phyloP scores from a whole-genome alignment of 1,140 invertebrate species.

The Sycophaga agraensis region DNA sequence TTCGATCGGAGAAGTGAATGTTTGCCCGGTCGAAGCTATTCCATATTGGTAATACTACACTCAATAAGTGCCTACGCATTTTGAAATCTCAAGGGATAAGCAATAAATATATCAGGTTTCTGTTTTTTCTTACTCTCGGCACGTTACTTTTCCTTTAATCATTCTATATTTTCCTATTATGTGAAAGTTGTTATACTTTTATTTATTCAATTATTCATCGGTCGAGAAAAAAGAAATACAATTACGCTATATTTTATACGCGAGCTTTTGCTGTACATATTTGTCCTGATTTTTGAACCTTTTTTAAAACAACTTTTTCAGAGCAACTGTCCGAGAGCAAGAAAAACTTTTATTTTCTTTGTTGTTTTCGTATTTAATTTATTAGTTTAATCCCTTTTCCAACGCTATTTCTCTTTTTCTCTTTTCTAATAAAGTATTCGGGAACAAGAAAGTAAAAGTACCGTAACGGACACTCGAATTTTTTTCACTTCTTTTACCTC shows the following conservation, averaged over 20 bases:
- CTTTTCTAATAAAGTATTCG: slow-evolving; percentile 11
- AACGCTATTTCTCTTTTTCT: neutral
- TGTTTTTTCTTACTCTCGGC: neutral
- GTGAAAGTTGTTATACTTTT: neutral
- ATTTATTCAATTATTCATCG: slow-evolving; percentile 1
- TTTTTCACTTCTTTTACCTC: neutral
- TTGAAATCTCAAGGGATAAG: neutral
- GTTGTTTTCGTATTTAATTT: slow-evolving; percentile 27
- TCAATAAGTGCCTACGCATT: slow-evolving; percentile 1
- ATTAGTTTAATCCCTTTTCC: neutral
- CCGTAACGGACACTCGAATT: slow-evolving; percentile 3
- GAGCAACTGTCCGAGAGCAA: slow-evolving; percentile 18
- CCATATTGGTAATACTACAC: neutral
- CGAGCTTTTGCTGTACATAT: no score
- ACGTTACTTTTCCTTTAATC: no score
- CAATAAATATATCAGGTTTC: slow-evolving; percentile 3
- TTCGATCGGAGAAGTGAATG: neutral
- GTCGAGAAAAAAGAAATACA: neutral
- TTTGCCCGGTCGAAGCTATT: neutral
- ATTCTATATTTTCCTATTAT: no score
- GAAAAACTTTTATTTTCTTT: slow-evolving; percentile 27
- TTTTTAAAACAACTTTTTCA: no score
- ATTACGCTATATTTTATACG: no score
- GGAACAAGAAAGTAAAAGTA: slow-evolving; percentile 21
- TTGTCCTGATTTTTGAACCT: no score